Evolutionary conservation across 2,113 vertebrate genomes (phyloP).

Genomic region (Glaucomys volans): DNA sequence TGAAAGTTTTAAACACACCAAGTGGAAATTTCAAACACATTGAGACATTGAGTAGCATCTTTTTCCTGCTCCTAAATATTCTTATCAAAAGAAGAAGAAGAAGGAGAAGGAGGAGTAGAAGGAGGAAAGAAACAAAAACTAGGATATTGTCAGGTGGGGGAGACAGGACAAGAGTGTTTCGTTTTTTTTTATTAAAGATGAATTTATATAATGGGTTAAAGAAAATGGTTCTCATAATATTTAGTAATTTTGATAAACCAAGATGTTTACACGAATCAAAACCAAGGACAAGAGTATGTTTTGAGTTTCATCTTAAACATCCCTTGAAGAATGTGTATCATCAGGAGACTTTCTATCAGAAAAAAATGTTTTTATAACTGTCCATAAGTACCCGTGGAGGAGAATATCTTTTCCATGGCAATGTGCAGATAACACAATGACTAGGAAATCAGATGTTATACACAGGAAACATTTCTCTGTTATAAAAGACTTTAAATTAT

Average conservation of each 20-base stretch:
- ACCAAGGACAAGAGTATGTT: neutral
- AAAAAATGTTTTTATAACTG: neutral
- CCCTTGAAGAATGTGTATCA: neutral
- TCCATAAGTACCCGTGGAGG: neutral
- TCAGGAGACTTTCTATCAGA: neutral
- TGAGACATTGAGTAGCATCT: neutral
- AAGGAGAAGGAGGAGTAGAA: too few relatives aligned
- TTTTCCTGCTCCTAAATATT: neutral
- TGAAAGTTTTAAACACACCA: neutral
- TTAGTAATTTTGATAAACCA: neutral
- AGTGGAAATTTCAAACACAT: neutral
- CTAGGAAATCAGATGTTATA: neutral
- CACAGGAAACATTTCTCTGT: neutral
- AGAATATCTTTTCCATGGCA: neutral
- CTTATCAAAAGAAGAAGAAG: neutral
- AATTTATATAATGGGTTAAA: neutral
- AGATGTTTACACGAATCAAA: slow-evolving; percentile 28
- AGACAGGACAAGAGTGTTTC: neutral
- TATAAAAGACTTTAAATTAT: slow-evolving; percentile 28
- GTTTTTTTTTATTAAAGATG: neutral
- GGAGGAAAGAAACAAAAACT: neutral
- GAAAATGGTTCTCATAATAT: neutral
- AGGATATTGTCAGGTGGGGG: neutral
- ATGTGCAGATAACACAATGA: neutral
- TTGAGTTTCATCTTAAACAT: slow-evolving; percentile 24